A percentile compares a stretch with the other conserved stretches of the same genome.
phyloP scores from a whole-genome alignment of 2,113 vertebrate species.

The Trachemys scripta region DNA sequence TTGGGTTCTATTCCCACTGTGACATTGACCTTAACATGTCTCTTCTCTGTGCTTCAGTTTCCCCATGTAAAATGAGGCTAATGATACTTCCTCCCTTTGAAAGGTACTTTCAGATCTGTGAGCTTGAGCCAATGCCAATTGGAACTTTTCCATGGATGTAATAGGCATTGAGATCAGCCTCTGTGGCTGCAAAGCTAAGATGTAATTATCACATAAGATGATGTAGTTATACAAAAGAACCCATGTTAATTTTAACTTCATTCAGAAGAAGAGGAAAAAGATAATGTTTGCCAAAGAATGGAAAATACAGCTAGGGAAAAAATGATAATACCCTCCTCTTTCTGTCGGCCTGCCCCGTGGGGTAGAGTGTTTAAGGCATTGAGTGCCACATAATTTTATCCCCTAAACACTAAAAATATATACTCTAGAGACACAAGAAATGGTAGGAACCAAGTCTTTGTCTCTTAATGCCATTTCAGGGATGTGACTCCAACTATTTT shows the following conservation, averaged over 20 bases:
- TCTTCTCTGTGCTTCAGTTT: slow-evolving; percentile 28
- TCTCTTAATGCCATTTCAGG: slow-evolving; percentile 17
- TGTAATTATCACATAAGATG: slow-evolving; percentile 21
- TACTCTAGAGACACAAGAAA: not conserved
- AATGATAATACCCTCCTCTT: not conserved
- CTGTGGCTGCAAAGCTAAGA: not conserved
- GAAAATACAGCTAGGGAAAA: slow-evolving; percentile 26
- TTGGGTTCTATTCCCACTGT: not conserved
- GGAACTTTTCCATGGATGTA: slow-evolving; percentile 48
- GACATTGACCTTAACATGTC: not conserved
- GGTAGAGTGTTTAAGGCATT: not conserved
- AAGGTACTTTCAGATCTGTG: slow-evolving; percentile 24
- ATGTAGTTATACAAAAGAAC: not conserved
- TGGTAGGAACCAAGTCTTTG: slow-evolving; percentile 43
- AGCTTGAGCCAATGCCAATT: slow-evolving; percentile 32
- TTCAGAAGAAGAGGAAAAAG: slow-evolving; percentile 8
- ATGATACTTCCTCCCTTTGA: slow-evolving; percentile 42
- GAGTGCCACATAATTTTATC: slow-evolving; percentile 39
- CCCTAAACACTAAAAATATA: slow-evolving; percentile 19
- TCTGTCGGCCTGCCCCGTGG: not conserved
- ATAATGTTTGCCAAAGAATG: slow-evolving; percentile 40
- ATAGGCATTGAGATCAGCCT: slow-evolving; percentile 24
- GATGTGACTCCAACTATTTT: slow-evolving; percentile 43
- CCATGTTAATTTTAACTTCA: not conserved
- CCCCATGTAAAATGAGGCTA: slow-evolving; percentile 43